phyloP scores from a whole-genome alignment of 2,888 invertebrate species.

The Morpho achilles region DNA sequence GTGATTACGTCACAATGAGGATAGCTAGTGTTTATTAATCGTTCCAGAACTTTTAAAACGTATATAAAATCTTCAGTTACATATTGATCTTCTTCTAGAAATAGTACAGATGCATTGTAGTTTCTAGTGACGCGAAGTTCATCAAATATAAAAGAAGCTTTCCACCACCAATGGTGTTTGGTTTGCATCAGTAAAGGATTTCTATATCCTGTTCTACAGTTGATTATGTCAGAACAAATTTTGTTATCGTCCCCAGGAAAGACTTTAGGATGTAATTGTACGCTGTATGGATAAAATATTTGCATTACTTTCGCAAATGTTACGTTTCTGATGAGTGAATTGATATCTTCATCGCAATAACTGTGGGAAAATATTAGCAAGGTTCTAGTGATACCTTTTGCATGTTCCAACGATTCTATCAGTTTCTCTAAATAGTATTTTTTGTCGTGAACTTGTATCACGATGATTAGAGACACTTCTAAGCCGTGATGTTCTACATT shows the following conservation, averaged over 20 bases:
- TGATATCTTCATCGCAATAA: constrained; percentile 28
- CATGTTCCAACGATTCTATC: constrained; percentile 34
- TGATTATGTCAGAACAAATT: constrained; percentile 31
- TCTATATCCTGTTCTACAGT: constrained; percentile 30
- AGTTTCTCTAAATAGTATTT: constrained; percentile 35
- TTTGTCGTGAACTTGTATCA: constrained; percentile 44
- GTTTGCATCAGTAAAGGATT: constrained; percentile 33
- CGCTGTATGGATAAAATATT: constrained; percentile 44
- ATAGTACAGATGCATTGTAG: constrained; percentile 33
- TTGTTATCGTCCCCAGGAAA: constrained; percentile 43
- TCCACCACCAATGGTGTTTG: constrained; percentile 56
- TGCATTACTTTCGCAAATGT: constrained; percentile 40
- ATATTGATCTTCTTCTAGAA: constrained; percentile 35
- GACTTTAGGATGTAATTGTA: constrained; percentile 40
- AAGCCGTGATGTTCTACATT: constrained; percentile 28
- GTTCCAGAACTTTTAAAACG: constrained; percentile 33
- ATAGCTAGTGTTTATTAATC: constrained; percentile 28
- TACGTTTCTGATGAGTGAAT: constrained; percentile 24
- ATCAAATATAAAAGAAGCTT: constrained; percentile 42
- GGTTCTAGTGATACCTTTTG: constrained; percentile 35
- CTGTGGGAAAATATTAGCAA: constrained; percentile 42
- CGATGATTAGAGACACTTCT: constrained; percentile 32
- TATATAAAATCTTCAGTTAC: constrained; percentile 43
- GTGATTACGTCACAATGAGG: constrained; percentile 41
- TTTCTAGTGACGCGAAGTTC: constrained; percentile 34